A percentile compares a stretch with the other conserved stretches of the same genome.
Evolutionary conservation across 2,888 invertebrate genomes (phyloP).

Genomic region (Hirtodrosophila cameraria): DNA sequence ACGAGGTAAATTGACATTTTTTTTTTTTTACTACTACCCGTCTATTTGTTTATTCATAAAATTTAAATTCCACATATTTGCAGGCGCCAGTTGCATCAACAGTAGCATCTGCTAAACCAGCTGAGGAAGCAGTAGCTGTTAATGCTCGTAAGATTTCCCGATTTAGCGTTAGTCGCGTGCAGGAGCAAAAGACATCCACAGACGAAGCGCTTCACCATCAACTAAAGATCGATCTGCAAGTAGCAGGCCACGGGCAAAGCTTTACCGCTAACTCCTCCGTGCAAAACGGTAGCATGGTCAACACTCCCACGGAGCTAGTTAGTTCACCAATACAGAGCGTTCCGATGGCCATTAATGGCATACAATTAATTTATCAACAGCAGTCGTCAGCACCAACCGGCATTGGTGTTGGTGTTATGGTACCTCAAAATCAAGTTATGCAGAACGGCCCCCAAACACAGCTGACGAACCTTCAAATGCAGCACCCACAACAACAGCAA

Average conservation of each 20-base stretch:
- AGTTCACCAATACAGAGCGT: slow-evolving; percentile 66
- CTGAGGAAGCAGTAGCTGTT: slow-evolving; percentile 52
- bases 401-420: slow-evolving; percentile 31
- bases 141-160: slow-evolving; percentile 76
- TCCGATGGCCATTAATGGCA: slow-evolving; percentile 66
- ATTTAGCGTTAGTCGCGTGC: slow-evolving; percentile 80
- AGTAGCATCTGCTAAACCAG: slow-evolving; percentile 37
- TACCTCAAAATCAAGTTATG: slow-evolving; percentile 45
- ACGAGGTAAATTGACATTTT: slow-evolving; percentile 58
- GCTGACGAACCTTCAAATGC: slow-evolving; percentile 37
- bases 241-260: slow-evolving; percentile 42
- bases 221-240: slow-evolving; percentile 68
- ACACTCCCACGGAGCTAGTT: slow-evolving; percentile 74
- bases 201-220: slow-evolving; percentile 53
- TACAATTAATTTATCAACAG: slow-evolving; percentile 70
- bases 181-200: slow-evolving; percentile 66
- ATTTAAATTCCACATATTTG: neutral
- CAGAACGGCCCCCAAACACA: slow-evolving; percentile 45
- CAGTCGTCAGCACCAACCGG: slow-evolving; percentile 33
- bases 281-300: slow-evolving; percentile 66
- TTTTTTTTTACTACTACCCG: no score
- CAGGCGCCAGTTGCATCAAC: slow-evolving; percentile 33
- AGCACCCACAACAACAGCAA: slow-evolving; percentile 32
- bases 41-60: neutral
- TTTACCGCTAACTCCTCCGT: slow-evolving; percentile 28